Evolutionary conservation across 2,113 vertebrate genomes (phyloP), one percentile per base, ranked within the genome.

Genomic region (Chionodraco myersi): DNA sequence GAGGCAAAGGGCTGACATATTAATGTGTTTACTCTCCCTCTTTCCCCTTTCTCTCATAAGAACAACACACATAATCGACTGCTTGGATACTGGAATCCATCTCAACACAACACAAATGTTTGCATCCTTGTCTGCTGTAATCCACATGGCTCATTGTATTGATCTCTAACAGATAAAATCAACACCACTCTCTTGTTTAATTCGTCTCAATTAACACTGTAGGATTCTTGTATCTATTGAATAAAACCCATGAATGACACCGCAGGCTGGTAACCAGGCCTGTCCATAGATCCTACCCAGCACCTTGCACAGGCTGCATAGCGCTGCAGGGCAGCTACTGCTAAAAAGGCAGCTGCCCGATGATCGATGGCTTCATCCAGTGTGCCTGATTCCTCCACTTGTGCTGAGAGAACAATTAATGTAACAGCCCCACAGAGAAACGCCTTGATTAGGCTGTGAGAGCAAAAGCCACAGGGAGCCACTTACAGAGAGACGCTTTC

Each of bases 341-440:
- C 92, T 93, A 85, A 95, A 94, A 92, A 92, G 93, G 93, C 92
- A 94, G 92, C 93, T 89, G 90, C 85, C 80, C 87, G 92, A 94
- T 94, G 92, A 96, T 95, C 93, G 94, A 95, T 93, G 92, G 86
- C 94, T 95, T 93, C 90, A 88, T 92, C 91, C 90, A 87, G 94
- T 90, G 92, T 82, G 92, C 88, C 80, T 92, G 92, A 95, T 95
- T 94, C 94, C 92, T 94, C 90, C 93, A 95, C 93, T 92, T 94
- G 94, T 93, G 92, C 93, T 92, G 92, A 93, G 95, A 85, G 94
- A 88, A 94, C 92, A 93, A 94, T 95, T 95, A 95, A 93, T 93
- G 93, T 92, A 94, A 94, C 90, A 86, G 94, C 92, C 93, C 94
- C 86, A 78, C 92, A 80, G 94, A 95, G 94, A 94, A 93, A 93